phyloP scores from a whole-genome alignment of 1,140 invertebrate genomes.

The Drosophila yakuba region DNA sequence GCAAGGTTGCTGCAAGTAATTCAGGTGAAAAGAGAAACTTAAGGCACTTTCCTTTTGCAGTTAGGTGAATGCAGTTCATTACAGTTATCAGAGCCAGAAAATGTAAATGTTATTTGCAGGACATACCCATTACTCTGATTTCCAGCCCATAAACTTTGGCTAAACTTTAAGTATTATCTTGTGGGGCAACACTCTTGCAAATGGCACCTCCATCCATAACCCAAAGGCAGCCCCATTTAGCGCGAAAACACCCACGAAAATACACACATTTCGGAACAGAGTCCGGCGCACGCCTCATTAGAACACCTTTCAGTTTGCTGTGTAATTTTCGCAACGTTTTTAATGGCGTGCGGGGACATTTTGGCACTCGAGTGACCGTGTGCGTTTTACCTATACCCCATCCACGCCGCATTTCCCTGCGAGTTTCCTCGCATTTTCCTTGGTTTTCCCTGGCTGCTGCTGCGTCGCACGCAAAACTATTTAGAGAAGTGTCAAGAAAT shows the following conservation, averaged over 20 bases:
- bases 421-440: conserved; percentile 18
- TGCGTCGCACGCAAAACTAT: conserved; percentile 79
- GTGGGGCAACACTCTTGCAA: conserved; percentile 11
- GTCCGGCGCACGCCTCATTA: conserved; percentile 79
- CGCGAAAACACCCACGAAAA: conserved; percentile 26
- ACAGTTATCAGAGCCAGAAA: background rate
- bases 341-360: conserved; percentile 81
- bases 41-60: no score
- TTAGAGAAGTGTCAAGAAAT: conserved; percentile 84
- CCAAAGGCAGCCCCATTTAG: conserved; percentile 9
- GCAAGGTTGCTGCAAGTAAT: background rate
- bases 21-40: conserved; percentile 11
- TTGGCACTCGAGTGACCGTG: conserved; percentile 81
- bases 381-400: conserved; percentile 33
- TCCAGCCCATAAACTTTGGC: conserved; percentile 36
- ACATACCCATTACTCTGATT: conserved; percentile 29
- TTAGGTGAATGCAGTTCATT: no score
- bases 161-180: conserved; percentile 42
- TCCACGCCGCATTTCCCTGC: background rate
- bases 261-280: conserved; percentile 34
- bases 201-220: background rate
- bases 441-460: conserved; percentile 26
- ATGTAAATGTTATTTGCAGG: conserved; percentile 17
- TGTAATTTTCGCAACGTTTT: conserved; percentile 82
- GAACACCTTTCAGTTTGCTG: conserved; percentile 81